Percentiles rank a stretch among this genome's conserved stretches.
Conservation (phyloP, 1,140 invertebrate species). For the Triops longicaudatus region DNA sequence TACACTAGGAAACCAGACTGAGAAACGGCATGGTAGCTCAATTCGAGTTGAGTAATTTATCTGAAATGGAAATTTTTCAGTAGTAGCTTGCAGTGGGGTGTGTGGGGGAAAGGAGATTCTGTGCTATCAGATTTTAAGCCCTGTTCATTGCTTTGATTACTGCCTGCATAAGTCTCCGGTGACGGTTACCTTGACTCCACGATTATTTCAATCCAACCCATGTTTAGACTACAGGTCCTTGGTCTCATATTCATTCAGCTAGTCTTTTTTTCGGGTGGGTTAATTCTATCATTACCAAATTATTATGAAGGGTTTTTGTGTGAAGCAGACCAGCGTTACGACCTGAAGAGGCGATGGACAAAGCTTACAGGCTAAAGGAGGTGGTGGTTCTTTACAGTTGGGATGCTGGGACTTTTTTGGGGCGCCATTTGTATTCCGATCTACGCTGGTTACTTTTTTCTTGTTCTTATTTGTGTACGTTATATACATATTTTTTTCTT, state of each 20-base stretch:
- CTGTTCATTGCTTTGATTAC: neutral
- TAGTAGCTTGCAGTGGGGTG: neutral
- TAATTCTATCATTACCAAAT: neutral
- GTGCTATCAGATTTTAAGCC: neutral
- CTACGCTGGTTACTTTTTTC: conserved; percentile 7
- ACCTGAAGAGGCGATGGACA: neutral
- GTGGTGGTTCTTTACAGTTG: neutral
- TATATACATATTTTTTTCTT: conserved; percentile 10
- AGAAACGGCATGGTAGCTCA: neutral
- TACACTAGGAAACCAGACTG: neutral
- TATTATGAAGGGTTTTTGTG: neutral
- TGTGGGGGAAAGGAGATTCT: neutral
- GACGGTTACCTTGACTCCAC: neutral
- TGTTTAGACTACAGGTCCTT: neutral
- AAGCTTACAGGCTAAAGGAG: neutral
- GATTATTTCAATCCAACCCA: neutral
- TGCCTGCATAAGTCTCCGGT: neutral
- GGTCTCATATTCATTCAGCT: neutral
- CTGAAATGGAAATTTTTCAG: neutral
- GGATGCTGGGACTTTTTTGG: conserved; percentile 14
- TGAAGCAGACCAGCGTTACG: neutral
- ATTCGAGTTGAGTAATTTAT: neutral
- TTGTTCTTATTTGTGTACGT: conserved; percentile 12
- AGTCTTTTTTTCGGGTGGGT: neutral
- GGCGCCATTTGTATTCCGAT: conserved; percentile 11